Base-by-base conservation (phyloP, 1,140 invertebrate genomes). In the Meteorus sp. region DNA sequence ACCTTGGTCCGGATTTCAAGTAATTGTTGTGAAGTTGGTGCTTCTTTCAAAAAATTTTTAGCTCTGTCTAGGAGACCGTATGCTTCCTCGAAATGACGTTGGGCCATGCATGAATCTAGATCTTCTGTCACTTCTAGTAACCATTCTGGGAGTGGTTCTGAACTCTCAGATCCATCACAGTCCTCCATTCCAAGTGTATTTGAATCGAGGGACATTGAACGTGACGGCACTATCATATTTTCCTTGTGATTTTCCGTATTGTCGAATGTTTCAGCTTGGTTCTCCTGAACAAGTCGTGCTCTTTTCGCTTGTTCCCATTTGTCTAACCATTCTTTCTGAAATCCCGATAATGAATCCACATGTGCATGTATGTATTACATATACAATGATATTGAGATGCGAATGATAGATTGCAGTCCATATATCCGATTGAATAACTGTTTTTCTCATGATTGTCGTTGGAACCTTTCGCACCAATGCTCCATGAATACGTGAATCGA, bases 51-150 rank as follows among this genome's bases (percentile, higher is more conserved):
- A 64, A 84, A 90, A 2, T 84, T 77, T 63, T 84, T 84, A 0
- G 87, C 88, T 78, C 87, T 90, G 63, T 92, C 86, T 50, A 98
- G 87, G 6, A 97, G 80, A 59, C 87, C 85, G 58, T 96, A 92
- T 13, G 97, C 95, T 72, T 95, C 92, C 76, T 98, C 94, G 76
- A 98, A 98, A 73, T 98, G 93, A 66, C 97, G 85, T 76, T 98
- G 94, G n/a, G 96, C 97, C 64, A 99, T 94, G 60, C 89, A 88
- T 13, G 98, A 95, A 81, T 99, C 96, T 19, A 99, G 81, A 77
- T 99, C 95, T 75, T 98, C 96, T 15, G 93, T 88, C 0, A 95
- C 85, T 78, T 98, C 95, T 53, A 88, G 70, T 23, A 99, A 75
- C 96, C 96, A 98, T 64, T 97, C 94, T 0, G 92, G 92, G 23